These are phyloP conservation scores for Platynereis dumerilii DNA, from an alignment of 2,888 invertebrate species.

Conservation along the genomic window DNA sequence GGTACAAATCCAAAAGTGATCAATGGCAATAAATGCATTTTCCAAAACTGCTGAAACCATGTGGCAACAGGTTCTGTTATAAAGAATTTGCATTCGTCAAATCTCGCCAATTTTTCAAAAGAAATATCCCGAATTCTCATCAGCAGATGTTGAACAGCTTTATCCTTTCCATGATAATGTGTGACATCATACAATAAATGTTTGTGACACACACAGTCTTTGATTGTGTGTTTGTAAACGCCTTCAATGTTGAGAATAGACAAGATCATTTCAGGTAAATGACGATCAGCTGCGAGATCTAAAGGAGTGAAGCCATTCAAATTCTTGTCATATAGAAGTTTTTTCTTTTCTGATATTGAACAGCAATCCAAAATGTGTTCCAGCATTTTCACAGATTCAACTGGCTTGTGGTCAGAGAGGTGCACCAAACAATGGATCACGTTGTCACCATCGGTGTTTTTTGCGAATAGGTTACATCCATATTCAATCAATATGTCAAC, in stretches of 20 bases:
- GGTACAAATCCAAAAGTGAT: too few species aligned
- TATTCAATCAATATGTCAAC: not conserved
- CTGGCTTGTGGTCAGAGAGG: not conserved
- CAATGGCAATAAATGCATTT: too few species aligned
- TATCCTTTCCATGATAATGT: not conserved
- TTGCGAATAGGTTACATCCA: not conserved
- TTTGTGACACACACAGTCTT: slow-evolving; percentile 5
- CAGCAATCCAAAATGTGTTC: not conserved
- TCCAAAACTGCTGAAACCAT: not conserved
- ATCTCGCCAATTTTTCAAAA: too few species aligned
- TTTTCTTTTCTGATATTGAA: too few species aligned
- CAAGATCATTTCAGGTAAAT: not conserved
- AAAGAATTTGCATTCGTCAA: not conserved
- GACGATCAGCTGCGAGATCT: not conserved
- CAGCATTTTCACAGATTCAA: not conserved
- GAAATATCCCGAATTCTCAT: too few species aligned
- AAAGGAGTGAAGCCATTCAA: not conserved
- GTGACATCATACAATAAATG: not conserved
- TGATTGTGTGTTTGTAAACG: not conserved
- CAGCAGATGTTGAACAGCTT: too few species aligned
- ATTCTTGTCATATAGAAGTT: not conserved
- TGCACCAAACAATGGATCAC: not conserved
- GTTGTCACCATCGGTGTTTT: not conserved
- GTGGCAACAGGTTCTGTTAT: not conserved
- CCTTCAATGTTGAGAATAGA: not conserved